Evolutionary conservation across 2,113 vertebrate genomes (phyloP).

Genomic region (Dicaeum eximium): DNA sequence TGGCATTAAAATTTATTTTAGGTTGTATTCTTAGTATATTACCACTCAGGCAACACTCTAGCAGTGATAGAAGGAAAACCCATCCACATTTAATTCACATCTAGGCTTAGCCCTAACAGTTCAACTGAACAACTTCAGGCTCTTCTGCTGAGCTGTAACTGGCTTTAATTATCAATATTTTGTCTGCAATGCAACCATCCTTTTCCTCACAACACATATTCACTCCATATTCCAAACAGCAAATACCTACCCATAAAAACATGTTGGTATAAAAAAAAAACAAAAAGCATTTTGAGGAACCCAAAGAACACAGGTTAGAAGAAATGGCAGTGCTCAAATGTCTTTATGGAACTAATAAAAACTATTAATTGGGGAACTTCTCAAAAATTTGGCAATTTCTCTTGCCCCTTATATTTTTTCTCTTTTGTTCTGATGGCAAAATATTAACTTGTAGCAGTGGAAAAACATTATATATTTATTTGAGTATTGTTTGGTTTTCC

Average conservation of each 20-base stretch:
- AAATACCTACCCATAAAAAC: neutral
- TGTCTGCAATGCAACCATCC: neutral
- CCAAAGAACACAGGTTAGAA: neutral
- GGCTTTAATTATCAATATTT: neutral
- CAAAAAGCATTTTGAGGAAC: neutral
- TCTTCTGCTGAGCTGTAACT: neutral
- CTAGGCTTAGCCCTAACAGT: neutral
- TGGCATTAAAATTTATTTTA: neutral
- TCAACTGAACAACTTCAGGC: neutral
- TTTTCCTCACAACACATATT: neutral
- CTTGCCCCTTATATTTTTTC: neutral
- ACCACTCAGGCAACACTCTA: neutral
- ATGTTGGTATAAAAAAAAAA: neutral
- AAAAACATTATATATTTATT: neutral
- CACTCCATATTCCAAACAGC: neutral
- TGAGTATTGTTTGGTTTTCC: neutral
- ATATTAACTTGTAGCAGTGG: neutral
- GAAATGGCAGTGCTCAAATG: neutral
- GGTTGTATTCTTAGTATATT: neutral
- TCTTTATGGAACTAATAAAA: neutral
- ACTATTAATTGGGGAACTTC: neutral
- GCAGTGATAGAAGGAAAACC: neutral
- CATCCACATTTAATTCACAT: neutral
- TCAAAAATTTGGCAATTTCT: neutral
- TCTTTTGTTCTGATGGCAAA: neutral